Evolutionary conservation across 2,113 vertebrate species (phyloP).

Genomic region (Felis chaus): DNA sequence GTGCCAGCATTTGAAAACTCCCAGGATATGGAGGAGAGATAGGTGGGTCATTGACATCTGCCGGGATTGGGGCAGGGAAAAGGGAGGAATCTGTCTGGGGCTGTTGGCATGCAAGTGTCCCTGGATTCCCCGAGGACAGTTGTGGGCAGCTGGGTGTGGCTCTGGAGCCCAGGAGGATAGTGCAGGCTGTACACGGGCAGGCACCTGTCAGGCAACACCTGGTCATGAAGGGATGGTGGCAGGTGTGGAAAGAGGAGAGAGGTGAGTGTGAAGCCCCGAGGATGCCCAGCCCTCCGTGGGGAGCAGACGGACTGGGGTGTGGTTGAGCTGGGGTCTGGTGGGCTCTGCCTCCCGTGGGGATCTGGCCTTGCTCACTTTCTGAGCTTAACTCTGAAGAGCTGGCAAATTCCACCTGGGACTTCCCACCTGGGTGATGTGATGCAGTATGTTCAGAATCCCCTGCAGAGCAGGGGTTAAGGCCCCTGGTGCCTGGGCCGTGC

Average conservation of each 20-base stretch:
- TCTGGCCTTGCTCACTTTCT: neutral
- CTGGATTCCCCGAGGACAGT: accelerated
- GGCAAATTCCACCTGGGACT: neutral
- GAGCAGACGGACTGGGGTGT: neutral
- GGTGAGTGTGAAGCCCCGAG: neutral
- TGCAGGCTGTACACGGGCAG: no score
- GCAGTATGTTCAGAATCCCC: neutral
- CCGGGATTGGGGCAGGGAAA: neutral
- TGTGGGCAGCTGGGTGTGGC: neutral
- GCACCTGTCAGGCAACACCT: accelerated
- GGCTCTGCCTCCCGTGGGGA: neutral
- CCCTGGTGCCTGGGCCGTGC: accelerated
- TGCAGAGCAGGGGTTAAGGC: neutral
- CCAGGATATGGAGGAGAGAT: neutral
- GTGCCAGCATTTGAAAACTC: neutral
- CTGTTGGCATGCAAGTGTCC: neutral
- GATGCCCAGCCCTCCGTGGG: neutral
- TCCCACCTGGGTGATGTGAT: neutral
- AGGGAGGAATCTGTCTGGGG: neutral
- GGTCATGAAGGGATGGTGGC: neutral
- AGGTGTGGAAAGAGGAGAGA: neutral
- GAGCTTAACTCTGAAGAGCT: neutral
- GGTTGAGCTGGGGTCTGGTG: neutral
- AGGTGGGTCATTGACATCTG: accelerated
- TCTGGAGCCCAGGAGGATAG: neutral